Conservation (phyloP, 2,888 invertebrate genomes). For the Lamproptera curius region DNA sequence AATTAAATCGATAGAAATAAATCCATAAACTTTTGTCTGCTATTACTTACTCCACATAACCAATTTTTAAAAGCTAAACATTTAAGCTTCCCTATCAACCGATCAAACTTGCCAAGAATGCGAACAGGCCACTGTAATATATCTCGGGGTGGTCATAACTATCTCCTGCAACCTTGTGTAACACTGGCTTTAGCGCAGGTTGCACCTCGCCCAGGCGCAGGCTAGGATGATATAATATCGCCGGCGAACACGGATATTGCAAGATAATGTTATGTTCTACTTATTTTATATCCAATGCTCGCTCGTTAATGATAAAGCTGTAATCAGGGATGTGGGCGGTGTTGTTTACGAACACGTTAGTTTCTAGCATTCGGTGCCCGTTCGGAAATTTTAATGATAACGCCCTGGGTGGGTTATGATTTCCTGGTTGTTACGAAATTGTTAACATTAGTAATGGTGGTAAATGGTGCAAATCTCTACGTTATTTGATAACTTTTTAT, state of each 20-base stretch:
- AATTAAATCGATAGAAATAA: no score
- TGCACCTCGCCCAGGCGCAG: conserved; percentile 33
- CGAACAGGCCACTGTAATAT: not conserved
- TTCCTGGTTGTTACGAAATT: not conserved
- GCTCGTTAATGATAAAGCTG: conserved; percentile 47
- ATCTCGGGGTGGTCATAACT: not conserved
- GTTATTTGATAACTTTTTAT: no score
- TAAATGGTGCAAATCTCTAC: no score
- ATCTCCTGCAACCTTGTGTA: conserved; percentile 28
- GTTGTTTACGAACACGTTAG: conserved; percentile 47
- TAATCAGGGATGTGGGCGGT: conserved; percentile 41
- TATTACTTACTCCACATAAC: not conserved
- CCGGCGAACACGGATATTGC: conserved; percentile 55
- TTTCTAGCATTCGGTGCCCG: conserved; percentile 30
- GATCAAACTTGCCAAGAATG: no score
- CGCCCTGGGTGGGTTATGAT: not conserved
- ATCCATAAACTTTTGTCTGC: no score
- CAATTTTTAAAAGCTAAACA: not conserved
- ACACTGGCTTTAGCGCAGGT: conserved; percentile 38
- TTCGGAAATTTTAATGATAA: conserved; percentile 12
- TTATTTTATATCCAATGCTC: conserved; percentile 50
- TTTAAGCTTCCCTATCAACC: not conserved
- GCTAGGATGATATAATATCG: conserved; percentile 59
- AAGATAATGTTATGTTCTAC: conserved; percentile 54
- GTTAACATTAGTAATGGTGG: no score